phyloP scores from a whole-genome alignment of 2,113 vertebrate species.

The Axis porcinus region DNA sequence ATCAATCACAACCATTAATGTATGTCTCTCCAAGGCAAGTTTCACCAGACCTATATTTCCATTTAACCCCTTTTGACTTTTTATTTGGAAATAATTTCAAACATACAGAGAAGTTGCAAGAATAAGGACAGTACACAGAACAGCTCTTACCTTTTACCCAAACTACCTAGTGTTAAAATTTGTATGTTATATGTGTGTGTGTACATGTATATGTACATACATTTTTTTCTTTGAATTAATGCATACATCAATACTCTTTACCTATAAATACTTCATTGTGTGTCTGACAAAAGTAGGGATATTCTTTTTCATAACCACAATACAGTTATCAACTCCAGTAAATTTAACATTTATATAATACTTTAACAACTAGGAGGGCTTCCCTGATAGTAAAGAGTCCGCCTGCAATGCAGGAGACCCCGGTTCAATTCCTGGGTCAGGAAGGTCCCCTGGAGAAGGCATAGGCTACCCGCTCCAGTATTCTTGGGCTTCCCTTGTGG shows the following conservation, averaged over 20 bases:
- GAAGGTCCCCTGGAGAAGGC: neutral
- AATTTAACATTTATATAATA: neutral
- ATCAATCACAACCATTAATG: neutral
- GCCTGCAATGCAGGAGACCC: neutral
- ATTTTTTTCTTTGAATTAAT: neutral
- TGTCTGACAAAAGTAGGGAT: neutral
- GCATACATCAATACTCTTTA: neutral
- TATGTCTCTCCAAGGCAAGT: neutral
- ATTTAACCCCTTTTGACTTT: neutral
- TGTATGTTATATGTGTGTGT: neutral
- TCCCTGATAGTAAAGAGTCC: neutral
- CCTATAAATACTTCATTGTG: neutral
- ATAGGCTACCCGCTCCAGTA: neutral
- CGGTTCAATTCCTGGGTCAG: neutral
- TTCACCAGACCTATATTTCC: neutral
- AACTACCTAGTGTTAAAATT: neutral
- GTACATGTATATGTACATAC: neutral
- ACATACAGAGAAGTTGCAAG: neutral
- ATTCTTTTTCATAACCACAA: neutral
- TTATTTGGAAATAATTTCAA: neutral
- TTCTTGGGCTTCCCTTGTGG: neutral
- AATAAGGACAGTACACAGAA: neutral
- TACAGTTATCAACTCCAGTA: neutral
- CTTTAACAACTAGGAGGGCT: neutral
- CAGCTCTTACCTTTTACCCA: neutral